Evolutionary conservation across 2,113 vertebrate genomes (phyloP), one percentile per base, ranked within the genome.

Genomic region (Pionites leucogaster): DNA sequence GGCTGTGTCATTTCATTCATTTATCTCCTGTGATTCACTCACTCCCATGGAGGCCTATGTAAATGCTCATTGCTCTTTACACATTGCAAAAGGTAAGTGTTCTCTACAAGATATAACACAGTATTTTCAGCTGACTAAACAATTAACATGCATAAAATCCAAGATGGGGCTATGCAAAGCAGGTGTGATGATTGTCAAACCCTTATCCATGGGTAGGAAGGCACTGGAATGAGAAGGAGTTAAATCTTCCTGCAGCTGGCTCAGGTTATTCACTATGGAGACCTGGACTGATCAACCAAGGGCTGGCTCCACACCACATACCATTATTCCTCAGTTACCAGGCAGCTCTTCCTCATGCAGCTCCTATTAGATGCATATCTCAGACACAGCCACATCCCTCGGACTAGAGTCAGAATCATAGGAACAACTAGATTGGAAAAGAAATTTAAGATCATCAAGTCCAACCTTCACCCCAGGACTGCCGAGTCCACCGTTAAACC

Each of bases 221-320:
- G 39, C 75, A 47, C 23, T 80, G 65, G 29, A 27, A 62, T 31
- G 16, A 55, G 65, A 68, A 80, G 63, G 29, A 31, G 46, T 35
- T 41, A 31, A 77, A 87, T 19, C 28, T 77, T 23, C 50, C 27
- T n/a, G 76, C 60, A 78, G 50, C 37, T 68, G 63, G 12, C 15
- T 65, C 49, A 91, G 41, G 39, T 24, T 2, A 3, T 46, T 92
- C 20, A 76, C 64, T 6, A 1, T 42, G 92, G 7, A 59, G 15
- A 70, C 0, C 1, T 35, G 19, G 16, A 1, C 14, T 70, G 33
- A 46, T 22, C 7, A 1, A n/a, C 20, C 1, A 0, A 50, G 35
- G 22, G 18, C 70, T 49, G 11, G 27, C 47, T 69, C 35, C 14
- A 6, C 29, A 68, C 15, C 24, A 42, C 27, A 44, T 10, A 9